These are phyloP conservation scores for Oryzias dopingdopingensis DNA, from an alignment of 2,797 vertebrate genomes.

Conservation along the genomic window DNA sequence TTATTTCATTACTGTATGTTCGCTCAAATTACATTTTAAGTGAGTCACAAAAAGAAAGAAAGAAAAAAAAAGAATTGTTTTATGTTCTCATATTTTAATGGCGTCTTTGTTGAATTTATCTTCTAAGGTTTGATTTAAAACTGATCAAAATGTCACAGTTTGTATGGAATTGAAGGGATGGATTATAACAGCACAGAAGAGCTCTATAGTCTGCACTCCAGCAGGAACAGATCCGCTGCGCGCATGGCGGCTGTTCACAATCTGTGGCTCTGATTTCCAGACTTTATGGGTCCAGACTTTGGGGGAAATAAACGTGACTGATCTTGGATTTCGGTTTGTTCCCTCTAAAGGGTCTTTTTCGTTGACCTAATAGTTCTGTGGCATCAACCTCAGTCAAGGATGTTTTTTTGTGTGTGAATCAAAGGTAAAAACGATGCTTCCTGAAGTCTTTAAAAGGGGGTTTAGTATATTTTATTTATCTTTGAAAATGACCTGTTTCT, in stretches of 20 bases:
- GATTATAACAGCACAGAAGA: slow-evolving; percentile 16
- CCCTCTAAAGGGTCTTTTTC: slow-evolving; percentile 30
- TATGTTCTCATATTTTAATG: not conserved
- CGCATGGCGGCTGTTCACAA: slow-evolving; percentile 50
- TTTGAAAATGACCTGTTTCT: not conserved
- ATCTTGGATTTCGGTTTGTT: slow-evolving; percentile 40
- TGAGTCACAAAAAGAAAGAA: slow-evolving; percentile 9
- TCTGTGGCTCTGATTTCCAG: slow-evolving; percentile 51
- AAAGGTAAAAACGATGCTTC: not conserved
- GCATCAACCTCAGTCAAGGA: slow-evolving; percentile 1
- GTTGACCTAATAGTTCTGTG: slow-evolving; percentile 37
- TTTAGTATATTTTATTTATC: not conserved
- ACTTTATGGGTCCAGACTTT: slow-evolving; percentile 53
- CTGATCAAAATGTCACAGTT: no score
- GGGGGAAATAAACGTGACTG: slow-evolving; percentile 35
- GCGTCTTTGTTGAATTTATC: not conserved
- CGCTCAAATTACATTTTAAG: not conserved
- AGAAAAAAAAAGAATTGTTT: no score
- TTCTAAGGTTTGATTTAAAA: not conserved
- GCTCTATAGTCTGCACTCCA: not conserved
- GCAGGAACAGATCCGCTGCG: slow-evolving; percentile 39
- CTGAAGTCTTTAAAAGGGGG: not conserved
- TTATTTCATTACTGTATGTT: not conserved
- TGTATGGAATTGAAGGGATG: not conserved
- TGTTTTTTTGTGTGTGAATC: not conserved